phyloP scores from a whole-genome alignment of 2,888 invertebrate genomes.

The Drosophila gaucha region DNA sequence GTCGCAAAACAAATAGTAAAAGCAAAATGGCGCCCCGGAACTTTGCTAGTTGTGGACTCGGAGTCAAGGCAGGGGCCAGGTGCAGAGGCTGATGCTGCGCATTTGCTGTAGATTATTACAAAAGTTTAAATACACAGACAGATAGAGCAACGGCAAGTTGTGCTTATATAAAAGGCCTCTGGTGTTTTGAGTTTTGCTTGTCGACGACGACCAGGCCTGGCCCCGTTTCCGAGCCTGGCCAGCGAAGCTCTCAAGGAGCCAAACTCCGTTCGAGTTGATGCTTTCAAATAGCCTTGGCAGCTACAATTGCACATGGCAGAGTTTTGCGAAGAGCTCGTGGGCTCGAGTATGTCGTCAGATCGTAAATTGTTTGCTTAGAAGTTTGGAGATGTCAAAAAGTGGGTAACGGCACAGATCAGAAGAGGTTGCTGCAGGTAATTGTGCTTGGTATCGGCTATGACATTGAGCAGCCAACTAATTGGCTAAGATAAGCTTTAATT shows the following conservation, averaged over 20 bases:
- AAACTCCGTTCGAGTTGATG: conserved; percentile 45
- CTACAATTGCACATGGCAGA: conserved; percentile 59
- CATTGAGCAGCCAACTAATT: conserved; percentile 17
- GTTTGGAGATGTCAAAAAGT: conserved; percentile 21
- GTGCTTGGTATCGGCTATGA: not conserved
- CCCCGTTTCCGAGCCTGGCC: conserved; percentile 20
- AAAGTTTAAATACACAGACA: conserved; percentile 75
- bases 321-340: conserved; percentile 38
- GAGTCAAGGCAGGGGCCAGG: conserved; percentile 7
- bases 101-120: conserved; percentile 77
- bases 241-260: conserved; percentile 41
- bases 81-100: conserved; percentile 72
- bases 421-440: not conserved
- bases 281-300: conserved; percentile 66
- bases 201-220: conserved; percentile 34
- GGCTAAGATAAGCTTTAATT: conserved; percentile 8
- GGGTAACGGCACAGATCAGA: not conserved
- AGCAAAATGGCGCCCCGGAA: conserved; percentile 72
- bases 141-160: conserved; percentile 29
- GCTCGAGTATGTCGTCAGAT: conserved; percentile 47
- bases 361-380: conserved; percentile 45
- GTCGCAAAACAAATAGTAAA: conserved; percentile 74
- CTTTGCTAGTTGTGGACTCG: conserved; percentile 47
- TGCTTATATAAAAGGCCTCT: conserved; percentile 47
- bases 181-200: conserved; percentile 67